Base-by-base conservation (phyloP, 2,797 vertebrate genomes). In the Tenualosa thibaudeaui region DNA sequence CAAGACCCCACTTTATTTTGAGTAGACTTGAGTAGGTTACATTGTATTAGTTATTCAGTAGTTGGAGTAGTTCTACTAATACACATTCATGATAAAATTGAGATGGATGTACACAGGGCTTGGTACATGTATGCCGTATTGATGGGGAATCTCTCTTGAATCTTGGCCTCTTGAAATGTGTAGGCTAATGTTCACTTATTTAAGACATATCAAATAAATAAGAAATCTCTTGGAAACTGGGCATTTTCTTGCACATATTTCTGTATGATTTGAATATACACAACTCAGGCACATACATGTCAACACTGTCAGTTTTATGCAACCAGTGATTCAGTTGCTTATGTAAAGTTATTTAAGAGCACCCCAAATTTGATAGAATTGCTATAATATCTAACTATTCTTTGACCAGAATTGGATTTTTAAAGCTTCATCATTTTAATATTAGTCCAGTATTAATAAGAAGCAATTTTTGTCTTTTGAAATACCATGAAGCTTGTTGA, bases 381-480 rank as follows among this genome's bases (percentile, higher is more conserved):
- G 40, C 37, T 22, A 17, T 10, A 78, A 78, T 71, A 71, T 78
- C 40, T 46, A 9, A 43, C 19, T 40, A 78, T 15, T 46, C 40
- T 78, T 1, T 75, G 37, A 40, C 17, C 43, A 22, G 17, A 43
- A 78, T 78, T 78, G 71, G 71, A 78, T 43, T 49, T 78, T 40
- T 46, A 19, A 4, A 46, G 15, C 40, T 17, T 78, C 40, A 19
- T 43, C 71, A 78, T 78, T 46, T 7, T 43, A 78, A 46, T 75
- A 75, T 78, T 17, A 19, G 40, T 22, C 15, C 17, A 37, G 15
- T 78, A 19, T 78, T 40, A 0, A 17, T 5, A 46, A 46, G 71
- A 78, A 37, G 40, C 40, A 7, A 78, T 78, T 46, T 78, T 78
- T 78, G 15, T 78, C 71, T 78, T 78, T 43, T 19, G 17, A 78